Percentiles rank a stretch among this genome's conserved stretches.
Conservation (phyloP, 2,113 vertebrate genomes). For the Triplophysa siluroides region DNA sequence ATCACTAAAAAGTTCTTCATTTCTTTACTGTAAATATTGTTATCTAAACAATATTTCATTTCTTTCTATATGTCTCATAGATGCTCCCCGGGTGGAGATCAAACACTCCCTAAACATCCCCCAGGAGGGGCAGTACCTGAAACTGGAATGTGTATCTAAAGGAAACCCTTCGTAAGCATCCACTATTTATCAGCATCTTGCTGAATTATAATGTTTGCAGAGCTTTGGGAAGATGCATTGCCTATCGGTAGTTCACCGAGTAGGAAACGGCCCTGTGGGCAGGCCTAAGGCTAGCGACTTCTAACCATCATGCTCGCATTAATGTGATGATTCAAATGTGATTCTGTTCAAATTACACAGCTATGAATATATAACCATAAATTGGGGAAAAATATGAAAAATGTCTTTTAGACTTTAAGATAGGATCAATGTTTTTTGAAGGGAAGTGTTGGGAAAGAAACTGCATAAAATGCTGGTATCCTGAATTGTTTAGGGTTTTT, state of each 20-base stretch:
- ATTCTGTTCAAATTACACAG: constrained; percentile 21
- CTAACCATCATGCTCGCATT: constrained; percentile 9
- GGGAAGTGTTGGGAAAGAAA: too few species aligned
- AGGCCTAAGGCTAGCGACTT: constrained; percentile 1
- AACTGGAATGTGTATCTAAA: constrained; percentile 95
- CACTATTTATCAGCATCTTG: constrained; percentile 27
- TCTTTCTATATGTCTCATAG: constrained; percentile 68
- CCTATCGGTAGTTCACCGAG: neutral
- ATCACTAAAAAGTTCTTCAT: too few species aligned
- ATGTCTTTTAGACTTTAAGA: too few species aligned
- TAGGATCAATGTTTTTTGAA: too few species aligned
- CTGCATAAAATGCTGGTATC: neutral
- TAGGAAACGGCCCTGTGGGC: neutral
- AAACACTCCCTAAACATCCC: constrained; percentile 84
- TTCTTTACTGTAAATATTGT: too few species aligned
- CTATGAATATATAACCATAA: neutral
- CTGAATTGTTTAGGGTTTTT: neutral
- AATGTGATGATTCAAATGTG: constrained; percentile 12
- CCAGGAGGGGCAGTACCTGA: constrained; percentile 93
- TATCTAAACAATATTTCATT: neutral
- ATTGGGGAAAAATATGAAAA: neutral
- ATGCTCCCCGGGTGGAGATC: constrained; percentile 94
- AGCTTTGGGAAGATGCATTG: constrained; percentile 17
- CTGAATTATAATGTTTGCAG: constrained; percentile 17
- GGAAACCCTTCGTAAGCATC: constrained; percentile 95